Evolutionary conservation across 2,113 vertebrate species (phyloP), one percentile per base, ranked within the genome.

Genomic region (Colius striatus): DNA sequence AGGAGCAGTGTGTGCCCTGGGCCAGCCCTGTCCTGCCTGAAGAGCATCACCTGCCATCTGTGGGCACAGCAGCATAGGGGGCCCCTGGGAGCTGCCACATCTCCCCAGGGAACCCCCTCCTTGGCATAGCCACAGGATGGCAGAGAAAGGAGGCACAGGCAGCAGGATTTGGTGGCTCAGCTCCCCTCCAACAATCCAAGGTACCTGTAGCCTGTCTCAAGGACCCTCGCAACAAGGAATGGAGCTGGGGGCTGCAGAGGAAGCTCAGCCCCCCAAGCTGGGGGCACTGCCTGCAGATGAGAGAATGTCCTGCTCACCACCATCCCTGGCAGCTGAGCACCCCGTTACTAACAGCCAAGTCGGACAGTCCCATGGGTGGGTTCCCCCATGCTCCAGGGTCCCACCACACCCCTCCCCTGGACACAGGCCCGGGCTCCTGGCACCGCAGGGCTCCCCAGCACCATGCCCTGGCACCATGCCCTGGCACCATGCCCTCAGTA

Each of bases 401-500:
- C 68, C 91, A 80, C 73, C 47, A 16, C 21, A 29, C 84, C 80
- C 77, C 63, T 94, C 13, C 55, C 75, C 68, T 30, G 29, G 86
- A 65, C 47, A 30, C 54, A 70, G 5, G 90, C 75, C 83, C 0
- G 0, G 51, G 60, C 51, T 76, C 68, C 67, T 65, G n/a, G n/a
- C n/a, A 41, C 38, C 38, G 38, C 12, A 12, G 2, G 67, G 82
- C 29, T 48, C 68, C 96, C 85, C 4, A 1, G 76, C 86, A 67
- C 65, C n/a, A n/a, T n/a, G n/a, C n/a, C n/a, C n/a, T 71, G 95
- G 53, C 80, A 61, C 61, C 72, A 47, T 10, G 43, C n/a, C 41
- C 50, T 32, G 45, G 76, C 38, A 65, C 9, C 3, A 87, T 63
- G 73, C 83, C 91, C 32, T 99, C 98, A 99, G 95, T 99, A 99